Evolutionary conservation across 2,113 vertebrate species (phyloP).

Genomic region (Trachemys scripta): DNA sequence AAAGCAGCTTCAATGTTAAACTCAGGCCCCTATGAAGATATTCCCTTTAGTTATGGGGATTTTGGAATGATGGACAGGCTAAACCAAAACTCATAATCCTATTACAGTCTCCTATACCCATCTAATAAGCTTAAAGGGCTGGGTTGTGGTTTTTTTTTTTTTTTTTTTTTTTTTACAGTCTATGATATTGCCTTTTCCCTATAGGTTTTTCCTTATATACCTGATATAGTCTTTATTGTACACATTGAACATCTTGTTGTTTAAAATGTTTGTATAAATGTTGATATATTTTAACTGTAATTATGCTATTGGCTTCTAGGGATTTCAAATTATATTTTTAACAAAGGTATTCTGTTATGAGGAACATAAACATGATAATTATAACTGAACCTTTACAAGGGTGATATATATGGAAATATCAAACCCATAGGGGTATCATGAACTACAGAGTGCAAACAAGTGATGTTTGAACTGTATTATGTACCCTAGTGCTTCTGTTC

Average conservation of each 20-base stretch:
- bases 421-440: conserved; percentile 38
- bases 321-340: conserved; percentile 54
- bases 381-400: conserved; percentile 59
- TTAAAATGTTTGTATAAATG: conserved; percentile 54
- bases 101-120: conserved; percentile 65
- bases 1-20: conserved; percentile 70
- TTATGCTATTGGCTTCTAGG: conserved; percentile 49
- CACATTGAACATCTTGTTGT: conserved; percentile 58
- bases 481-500: conserved; percentile 8
- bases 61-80: conserved; percentile 72
- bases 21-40: conserved; percentile 66
- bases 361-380: conserved; percentile 40
- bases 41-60: conserved; percentile 71
- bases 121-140: conserved; percentile 68
- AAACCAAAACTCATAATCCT: conserved; percentile 71
- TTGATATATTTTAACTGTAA: conserved; percentile 56
- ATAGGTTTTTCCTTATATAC: conserved; percentile 48
- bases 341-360: conserved; percentile 46
- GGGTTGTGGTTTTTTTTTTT: neutral
- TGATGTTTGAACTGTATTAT: neutral
- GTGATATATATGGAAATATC: conserved; percentile 50
- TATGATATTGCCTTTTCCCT: conserved; percentile 59
- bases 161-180: neutral
- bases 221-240: conserved; percentile 67
- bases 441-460: conserved; percentile 51